These are phyloP conservation scores for Doris montereyensis DNA, from an alignment of 2,888 invertebrate genomes.

Conservation along the genomic window DNA sequence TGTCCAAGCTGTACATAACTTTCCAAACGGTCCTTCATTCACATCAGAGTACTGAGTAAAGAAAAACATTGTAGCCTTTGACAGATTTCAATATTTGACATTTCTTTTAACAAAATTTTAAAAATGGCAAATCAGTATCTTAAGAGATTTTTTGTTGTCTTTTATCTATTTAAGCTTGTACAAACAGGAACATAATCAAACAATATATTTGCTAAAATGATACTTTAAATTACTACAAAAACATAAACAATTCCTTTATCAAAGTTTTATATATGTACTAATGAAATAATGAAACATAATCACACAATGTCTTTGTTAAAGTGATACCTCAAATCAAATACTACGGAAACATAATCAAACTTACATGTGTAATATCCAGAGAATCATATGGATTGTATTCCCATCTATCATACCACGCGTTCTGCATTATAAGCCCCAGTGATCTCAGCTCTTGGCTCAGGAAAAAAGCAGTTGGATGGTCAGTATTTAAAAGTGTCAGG, in stretches of 20 bases:
- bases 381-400: conserved; percentile 29
- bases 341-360: too few species aligned
- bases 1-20: conserved; percentile 23
- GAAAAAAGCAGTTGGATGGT: conserved; percentile 28
- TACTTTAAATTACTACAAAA: too few species aligned
- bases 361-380: conserved; percentile 11
- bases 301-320: neutral
- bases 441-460: conserved; percentile 19
- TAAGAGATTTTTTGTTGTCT: too few species aligned
- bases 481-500: conserved; percentile 16
- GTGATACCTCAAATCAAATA: too few species aligned
- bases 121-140: too few species aligned
- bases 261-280: too few species aligned
- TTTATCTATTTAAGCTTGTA: too few species aligned
- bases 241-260: too few species aligned
- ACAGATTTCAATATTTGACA: too few species aligned
- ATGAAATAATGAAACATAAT: neutral
- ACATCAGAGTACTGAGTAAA: conserved; percentile 8
- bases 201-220: too few species aligned
- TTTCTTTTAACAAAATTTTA: too few species aligned
- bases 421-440: conserved; percentile 5
- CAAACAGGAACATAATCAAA: too few species aligned
- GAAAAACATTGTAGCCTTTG: neutral
- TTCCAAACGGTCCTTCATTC: conserved; percentile 26
- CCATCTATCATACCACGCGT: conserved; percentile 11